A percentile compares a stretch with the other conserved stretches of the same genome.
Conservation (phyloP, 2,113 vertebrate genomes). For the Python bivittatus region DNA sequence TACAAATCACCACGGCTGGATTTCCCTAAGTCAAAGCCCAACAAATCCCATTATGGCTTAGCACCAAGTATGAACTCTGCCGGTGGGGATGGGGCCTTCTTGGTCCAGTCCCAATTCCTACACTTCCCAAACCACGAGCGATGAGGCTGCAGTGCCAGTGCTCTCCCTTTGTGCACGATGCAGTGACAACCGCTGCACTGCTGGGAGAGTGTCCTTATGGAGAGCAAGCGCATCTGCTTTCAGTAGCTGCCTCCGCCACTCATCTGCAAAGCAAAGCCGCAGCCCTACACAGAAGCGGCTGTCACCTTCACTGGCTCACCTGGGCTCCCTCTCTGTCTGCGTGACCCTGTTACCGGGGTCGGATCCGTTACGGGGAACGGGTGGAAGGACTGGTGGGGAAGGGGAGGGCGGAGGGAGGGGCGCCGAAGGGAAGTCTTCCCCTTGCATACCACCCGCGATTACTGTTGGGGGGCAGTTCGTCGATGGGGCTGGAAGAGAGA, state of each 20-base stretch:
- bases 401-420: rapidly evolving
- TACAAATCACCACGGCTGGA: background rate
- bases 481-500: background rate
- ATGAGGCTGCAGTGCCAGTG: background rate
- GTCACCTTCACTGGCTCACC: background rate
- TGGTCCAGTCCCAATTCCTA: background rate
- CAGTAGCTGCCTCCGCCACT: background rate
- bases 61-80: background rate
- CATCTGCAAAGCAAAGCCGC: background rate
- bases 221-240: background rate
- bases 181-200: background rate
- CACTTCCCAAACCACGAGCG: background rate
- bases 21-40: background rate
- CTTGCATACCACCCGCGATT: background rate
- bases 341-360: background rate
- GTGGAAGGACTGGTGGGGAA: background rate
- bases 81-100: background rate
- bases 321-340: background rate
- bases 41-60: background rate
- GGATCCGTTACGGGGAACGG: background rate
- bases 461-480: background rate
- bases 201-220: background rate
- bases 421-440: too few relatives aligned
- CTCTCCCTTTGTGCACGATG: too few relatives aligned
- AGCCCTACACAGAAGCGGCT: too few relatives aligned